Conservation (phyloP, 2,888 invertebrate genomes). For the Chironomus tentans region DNA sequence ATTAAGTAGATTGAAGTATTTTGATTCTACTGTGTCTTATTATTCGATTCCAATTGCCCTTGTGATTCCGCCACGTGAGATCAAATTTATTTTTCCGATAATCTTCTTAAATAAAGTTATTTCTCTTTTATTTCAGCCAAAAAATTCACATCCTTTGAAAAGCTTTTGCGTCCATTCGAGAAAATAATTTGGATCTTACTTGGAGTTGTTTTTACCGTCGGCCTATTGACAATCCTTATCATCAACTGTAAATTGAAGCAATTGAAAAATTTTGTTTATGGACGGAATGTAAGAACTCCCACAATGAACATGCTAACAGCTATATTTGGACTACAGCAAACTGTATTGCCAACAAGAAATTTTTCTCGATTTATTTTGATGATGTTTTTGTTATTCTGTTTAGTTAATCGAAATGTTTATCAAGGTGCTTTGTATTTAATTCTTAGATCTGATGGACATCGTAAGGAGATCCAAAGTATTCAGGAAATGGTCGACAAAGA, state of each 20-base stretch:
- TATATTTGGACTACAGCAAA: not conserved
- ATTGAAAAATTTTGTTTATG: not conserved
- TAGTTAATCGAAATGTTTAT: not conserved
- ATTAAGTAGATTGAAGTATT: not conserved
- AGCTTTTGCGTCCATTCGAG: not conserved
- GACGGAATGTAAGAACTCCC: not conserved
- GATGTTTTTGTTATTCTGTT: not conserved
- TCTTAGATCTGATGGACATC: not conserved
- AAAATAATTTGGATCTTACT: not conserved
- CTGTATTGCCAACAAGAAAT: not conserved
- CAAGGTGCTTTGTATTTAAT: not conserved
- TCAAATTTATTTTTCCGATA: too few relatives aligned
- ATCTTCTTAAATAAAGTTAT: too few relatives aligned
- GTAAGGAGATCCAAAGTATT: not conserved
- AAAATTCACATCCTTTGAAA: not conserved
- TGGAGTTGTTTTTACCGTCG: not conserved
- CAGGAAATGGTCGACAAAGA: slow-evolving; percentile 1
- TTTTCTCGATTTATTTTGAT: not conserved
- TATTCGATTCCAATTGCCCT: not conserved
- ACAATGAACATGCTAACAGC: not conserved
- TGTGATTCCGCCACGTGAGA: not conserved
- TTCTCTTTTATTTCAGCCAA: not conserved
- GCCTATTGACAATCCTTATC: not conserved
- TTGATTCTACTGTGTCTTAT: not conserved
- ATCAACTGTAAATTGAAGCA: not conserved